Conservation (phyloP, 2,888 invertebrate species). For the Lycaena phlaeas region DNA sequence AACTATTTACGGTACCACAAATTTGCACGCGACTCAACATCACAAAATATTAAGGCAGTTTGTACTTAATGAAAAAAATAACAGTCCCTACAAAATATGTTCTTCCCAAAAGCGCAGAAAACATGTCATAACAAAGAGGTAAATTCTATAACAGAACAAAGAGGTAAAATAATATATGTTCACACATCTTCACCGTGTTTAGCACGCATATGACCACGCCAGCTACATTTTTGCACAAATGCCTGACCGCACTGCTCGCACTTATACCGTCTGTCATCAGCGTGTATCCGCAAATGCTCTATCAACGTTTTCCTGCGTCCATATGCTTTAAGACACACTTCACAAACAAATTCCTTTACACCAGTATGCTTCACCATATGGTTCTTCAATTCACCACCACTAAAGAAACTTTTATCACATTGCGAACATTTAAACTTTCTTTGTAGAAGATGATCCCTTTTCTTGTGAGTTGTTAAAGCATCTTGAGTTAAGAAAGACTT, state of each 20-base stretch:
- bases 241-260: slow-evolving; percentile 28
- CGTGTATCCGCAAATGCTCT: slow-evolving; percentile 33
- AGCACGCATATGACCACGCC: slow-evolving; percentile 28
- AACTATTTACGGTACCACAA: too few species aligned
- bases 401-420: slow-evolving; percentile 26
- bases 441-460: slow-evolving; percentile 22
- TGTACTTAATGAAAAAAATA: too few species aligned
- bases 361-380: slow-evolving; percentile 42
- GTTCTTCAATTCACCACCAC: slow-evolving; percentile 33
- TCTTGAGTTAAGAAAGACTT: slow-evolving; percentile 15
- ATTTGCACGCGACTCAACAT: too few species aligned
- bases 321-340: slow-evolving; percentile 40
- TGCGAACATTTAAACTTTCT: slow-evolving; percentile 18
- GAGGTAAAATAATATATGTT: too few species aligned
- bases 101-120: too few species aligned
- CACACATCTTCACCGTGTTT: slow-evolving; percentile 32
- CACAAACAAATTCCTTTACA: slow-evolving; percentile 32
- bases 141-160: too few species aligned
- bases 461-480: slow-evolving; percentile 15
- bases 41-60: too few species aligned
- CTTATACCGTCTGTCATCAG: slow-evolving; percentile 25
- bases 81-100: too few species aligned
- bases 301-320: slow-evolving; percentile 28
- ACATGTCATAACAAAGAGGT: too few species aligned
- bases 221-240: slow-evolving; percentile 28